Evolutionary conservation across 2,797 vertebrate species (phyloP).

Genomic region (Helarctos malayanus): DNA sequence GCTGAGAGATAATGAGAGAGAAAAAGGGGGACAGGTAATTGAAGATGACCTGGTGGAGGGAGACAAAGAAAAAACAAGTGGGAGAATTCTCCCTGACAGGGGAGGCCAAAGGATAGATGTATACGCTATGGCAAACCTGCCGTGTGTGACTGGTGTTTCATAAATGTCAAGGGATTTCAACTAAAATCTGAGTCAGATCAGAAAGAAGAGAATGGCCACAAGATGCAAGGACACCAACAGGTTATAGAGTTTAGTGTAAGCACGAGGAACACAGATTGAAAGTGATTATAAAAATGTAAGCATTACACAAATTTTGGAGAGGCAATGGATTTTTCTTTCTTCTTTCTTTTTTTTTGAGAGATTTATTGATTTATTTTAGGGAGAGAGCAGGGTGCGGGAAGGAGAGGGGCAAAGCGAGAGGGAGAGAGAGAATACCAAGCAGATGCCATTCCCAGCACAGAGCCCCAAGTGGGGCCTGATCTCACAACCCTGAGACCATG

Average conservation of each 20-base stretch:
- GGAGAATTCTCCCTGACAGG: background rate
- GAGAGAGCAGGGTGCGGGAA: background rate
- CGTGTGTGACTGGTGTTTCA: background rate
- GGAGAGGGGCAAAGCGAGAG: background rate
- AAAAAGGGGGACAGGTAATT: background rate
- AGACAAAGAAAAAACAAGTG: background rate
- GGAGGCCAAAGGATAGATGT: background rate
- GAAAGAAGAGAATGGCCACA: background rate
- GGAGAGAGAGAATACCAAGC: background rate
- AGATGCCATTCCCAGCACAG: background rate
- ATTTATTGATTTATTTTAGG: background rate
- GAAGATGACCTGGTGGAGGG: background rate
- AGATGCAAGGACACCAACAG: rapidly evolving
- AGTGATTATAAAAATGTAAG: background rate
- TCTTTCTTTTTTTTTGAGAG: no score
- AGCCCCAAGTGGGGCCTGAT: background rate
- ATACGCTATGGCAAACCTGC: background rate
- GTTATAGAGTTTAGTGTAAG: background rate
- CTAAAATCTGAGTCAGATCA: background rate
- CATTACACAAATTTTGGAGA: background rate
- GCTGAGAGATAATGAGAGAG: background rate
- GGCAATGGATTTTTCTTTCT: background rate
- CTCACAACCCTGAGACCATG: background rate
- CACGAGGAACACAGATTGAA: background rate
- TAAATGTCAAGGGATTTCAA: background rate